phyloP scores from a whole-genome alignment of 2,888 invertebrate species.

The Sarcophaga variegata region DNA sequence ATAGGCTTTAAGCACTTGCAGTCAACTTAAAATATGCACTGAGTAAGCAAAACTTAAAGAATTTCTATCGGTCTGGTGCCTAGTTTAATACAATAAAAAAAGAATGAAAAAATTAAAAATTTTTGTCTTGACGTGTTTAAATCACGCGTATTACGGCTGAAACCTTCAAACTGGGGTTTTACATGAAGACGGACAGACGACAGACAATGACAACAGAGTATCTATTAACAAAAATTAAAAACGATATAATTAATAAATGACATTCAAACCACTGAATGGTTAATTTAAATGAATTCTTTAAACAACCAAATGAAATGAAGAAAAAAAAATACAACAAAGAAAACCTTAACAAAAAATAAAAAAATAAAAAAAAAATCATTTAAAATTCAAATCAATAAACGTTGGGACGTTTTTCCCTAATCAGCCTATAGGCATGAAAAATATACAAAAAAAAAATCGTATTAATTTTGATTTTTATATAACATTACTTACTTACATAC shows the following conservation, averaged over 20 bases:
- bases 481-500: slow-evolving; percentile 24
- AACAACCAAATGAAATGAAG: not conserved
- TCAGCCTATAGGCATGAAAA: slow-evolving; percentile 43
- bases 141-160: no score
- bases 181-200: not conserved
- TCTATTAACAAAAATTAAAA: no score
- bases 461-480: slow-evolving; percentile 26
- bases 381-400: slow-evolving; percentile 25
- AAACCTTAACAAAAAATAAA: not conserved
- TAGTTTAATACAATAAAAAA: no score
- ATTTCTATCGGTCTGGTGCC: no score
- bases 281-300: not conserved
- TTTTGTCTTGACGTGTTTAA: no score
- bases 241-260: slow-evolving; percentile 23
- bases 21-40: no score
- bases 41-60: no score
- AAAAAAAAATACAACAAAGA: no score
- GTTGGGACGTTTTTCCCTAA: slow-evolving; percentile 30
- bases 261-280: not conserved
- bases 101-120: no score
- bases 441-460: slow-evolving; percentile 20
- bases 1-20: no score
- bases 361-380: slow-evolving; percentile 18
- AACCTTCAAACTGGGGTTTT: no score
- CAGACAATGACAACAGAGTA: no score